phyloP scores from a whole-genome alignment of 2,797 vertebrate species.

The Dromococcyx pavoninus region DNA sequence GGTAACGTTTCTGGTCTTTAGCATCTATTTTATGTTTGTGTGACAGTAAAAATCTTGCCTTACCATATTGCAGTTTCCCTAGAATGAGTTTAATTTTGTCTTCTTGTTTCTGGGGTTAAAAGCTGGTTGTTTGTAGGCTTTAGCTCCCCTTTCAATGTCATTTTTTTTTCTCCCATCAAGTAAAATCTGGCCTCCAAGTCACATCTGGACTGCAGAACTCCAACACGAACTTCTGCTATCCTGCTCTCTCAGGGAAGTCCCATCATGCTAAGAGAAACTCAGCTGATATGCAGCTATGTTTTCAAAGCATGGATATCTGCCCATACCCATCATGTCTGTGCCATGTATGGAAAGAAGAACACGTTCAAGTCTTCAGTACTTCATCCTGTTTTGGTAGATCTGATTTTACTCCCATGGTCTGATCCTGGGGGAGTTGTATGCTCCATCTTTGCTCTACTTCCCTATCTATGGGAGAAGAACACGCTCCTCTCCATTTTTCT shows the following conservation, averaged over 20 bases:
- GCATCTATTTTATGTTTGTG: not conserved
- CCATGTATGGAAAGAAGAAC: not conserved
- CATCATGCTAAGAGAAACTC: rapidly evolving
- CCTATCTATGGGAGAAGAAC: not conserved
- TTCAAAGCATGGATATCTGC: not conserved
- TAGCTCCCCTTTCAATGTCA: not conserved
- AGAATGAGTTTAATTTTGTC: not conserved
- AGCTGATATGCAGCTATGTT: not conserved
- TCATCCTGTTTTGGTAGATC: not conserved
- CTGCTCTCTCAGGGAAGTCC: not conserved
- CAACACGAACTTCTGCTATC: not conserved
- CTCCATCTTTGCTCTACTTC: not conserved
- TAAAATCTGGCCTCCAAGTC: not conserved
- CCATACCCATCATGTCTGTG: not conserved
- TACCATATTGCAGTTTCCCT: not conserved
- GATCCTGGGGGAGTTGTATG: not conserved
- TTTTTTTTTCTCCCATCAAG: not conserved
- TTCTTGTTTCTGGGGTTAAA: not conserved
- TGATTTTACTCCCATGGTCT: not conserved
- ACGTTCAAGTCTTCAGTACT: not conserved
- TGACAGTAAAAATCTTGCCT: not conserved
- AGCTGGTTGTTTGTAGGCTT: not conserved
- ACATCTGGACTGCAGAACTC: not conserved
- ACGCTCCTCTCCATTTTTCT: rapidly evolving
- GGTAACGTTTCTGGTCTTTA: not conserved